phyloP scores from a whole-genome alignment of 2,888 invertebrate genomes.

The Ashinkailepas kermadecensis region DNA sequence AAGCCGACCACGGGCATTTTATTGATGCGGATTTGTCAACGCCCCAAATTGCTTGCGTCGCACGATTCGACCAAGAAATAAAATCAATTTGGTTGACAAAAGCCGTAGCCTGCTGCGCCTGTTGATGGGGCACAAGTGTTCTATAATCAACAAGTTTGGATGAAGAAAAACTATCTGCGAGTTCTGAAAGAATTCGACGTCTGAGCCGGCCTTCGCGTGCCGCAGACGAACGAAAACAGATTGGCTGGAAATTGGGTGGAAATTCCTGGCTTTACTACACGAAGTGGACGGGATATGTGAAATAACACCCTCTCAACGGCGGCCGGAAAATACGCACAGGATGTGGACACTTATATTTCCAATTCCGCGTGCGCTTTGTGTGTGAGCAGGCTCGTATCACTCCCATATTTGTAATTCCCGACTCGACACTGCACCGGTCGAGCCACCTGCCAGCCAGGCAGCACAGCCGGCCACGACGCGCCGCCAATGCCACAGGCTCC shows the following conservation, averaged over 20 bases:
- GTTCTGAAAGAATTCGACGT: neutral
- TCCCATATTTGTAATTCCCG: no score
- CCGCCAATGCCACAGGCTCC: neutral
- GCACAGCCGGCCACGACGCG: neutral
- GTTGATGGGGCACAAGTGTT: slow-evolving; percentile 16
- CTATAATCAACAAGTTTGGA: slow-evolving; percentile 20
- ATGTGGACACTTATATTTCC: neutral
- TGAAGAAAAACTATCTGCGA: neutral
- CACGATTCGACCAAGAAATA: neutral
- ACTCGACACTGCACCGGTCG: no score
- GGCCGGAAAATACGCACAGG: neutral
- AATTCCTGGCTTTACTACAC: neutral
- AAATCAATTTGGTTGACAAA: slow-evolving; percentile 12
- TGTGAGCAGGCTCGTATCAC: no score
- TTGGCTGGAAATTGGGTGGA: slow-evolving; percentile 10
- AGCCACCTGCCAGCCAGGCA: no score
- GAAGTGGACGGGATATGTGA: slow-evolving; percentile 3
- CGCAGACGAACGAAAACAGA: slow-evolving; percentile 10
- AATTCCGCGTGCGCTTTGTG: no score
- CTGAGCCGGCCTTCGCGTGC: neutral
- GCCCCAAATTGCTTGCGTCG: neutral
- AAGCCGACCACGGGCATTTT: neutral
- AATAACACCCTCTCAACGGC: slow-evolving; percentile 8
- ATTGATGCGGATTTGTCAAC: neutral
- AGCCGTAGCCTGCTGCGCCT: neutral